Evolutionary conservation across 2,797 vertebrate genomes (phyloP).

Genomic region (Sorex maritimensis): DNA sequence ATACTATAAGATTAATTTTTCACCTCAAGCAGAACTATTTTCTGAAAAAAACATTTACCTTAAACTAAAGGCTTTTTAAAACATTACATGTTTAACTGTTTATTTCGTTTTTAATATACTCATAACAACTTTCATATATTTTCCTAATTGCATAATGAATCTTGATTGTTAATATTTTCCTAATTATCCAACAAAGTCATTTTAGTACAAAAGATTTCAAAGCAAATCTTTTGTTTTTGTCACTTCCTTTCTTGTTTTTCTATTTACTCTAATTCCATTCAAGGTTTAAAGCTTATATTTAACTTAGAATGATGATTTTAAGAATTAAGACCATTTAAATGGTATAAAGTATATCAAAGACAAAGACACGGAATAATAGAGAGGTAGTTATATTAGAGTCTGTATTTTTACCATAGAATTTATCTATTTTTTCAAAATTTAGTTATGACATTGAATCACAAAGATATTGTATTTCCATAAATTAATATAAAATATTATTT

Average conservation of each 20-base stretch:
- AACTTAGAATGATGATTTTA: slow-evolving; percentile 21
- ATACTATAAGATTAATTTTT: background rate
- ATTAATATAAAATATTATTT: background rate
- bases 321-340: slow-evolving; percentile 13
- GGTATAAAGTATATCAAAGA: background rate
- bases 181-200: background rate
- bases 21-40: background rate
- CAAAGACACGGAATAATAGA: background rate
- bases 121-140: background rate
- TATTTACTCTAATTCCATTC: background rate
- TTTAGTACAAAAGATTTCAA: background rate
- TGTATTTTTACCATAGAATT: background rate
- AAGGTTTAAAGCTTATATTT: background rate
- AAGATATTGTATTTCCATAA: background rate
- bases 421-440: slow-evolving; percentile 6
- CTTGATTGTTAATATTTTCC: background rate
- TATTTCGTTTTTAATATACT: background rate
- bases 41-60: background rate
- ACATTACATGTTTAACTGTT: background rate
- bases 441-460: background rate
- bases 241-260: background rate
- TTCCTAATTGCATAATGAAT: background rate
- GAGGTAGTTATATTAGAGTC: background rate
- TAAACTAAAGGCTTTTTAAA: background rate
- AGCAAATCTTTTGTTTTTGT: background rate